Percentiles rank a stretch among this genome's conserved stretches.
These are phyloP conservation scores for Streptopelia turtur DNA, from an alignment of 2,797 vertebrate species.

Conservation along the genomic window DNA sequence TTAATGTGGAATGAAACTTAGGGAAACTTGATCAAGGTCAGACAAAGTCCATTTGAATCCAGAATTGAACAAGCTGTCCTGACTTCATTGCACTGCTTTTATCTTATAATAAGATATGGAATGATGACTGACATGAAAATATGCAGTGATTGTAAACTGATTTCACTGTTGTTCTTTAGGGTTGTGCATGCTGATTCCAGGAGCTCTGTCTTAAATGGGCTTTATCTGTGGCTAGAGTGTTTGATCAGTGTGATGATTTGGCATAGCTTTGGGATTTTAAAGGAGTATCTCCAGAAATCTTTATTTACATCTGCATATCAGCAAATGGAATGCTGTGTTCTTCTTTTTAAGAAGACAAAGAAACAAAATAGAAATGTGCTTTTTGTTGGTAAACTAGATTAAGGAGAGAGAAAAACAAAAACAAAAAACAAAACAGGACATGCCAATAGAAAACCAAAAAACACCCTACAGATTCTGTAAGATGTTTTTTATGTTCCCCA, in stretches of 20 bases:
- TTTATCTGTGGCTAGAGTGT: neutral
- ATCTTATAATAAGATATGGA: neutral
- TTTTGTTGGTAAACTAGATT: neutral
- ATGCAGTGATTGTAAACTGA: neutral
- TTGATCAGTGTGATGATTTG: neutral
- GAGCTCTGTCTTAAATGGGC: neutral
- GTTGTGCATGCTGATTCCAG: neutral
- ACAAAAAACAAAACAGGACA: too few species aligned
- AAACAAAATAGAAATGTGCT: neutral
- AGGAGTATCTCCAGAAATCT: neutral
- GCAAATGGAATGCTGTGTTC: fast-evolving
- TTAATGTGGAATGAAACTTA: neutral
- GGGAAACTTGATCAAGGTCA: neutral
- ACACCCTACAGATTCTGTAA: neutral
- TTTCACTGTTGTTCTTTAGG: neutral
- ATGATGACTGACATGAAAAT: neutral
- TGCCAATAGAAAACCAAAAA: fast-evolving
- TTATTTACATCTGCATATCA: neutral
- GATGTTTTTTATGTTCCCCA: neutral
- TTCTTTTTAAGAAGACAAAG: neutral
- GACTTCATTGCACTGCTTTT: neutral
- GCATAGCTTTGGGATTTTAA: neutral
- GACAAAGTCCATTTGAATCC: neutral
- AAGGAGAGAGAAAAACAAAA: fast-evolving
- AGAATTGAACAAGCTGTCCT: neutral